These are phyloP conservation scores for Lumbricus terrestris DNA, from an alignment of 2,888 invertebrate genomes.

Conservation along the genomic window DNA sequence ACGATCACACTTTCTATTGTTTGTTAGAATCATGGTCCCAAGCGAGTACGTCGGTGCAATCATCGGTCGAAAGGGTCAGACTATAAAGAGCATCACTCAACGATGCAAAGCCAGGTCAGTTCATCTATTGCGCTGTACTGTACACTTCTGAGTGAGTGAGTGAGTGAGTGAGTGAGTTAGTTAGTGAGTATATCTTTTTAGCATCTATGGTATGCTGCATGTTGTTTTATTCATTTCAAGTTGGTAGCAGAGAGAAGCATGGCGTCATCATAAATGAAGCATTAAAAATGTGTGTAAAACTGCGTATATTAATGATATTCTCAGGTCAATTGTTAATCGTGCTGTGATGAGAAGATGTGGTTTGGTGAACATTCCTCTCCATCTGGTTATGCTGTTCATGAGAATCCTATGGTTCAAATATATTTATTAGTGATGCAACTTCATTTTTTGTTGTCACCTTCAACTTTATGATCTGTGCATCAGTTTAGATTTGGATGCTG, in stretches of 20 bases:
- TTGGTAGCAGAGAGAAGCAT: not conserved
- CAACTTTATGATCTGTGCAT: too few relatives aligned
- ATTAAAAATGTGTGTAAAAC: too few relatives aligned
- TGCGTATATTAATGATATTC: not conserved
- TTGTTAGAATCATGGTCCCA: conserved; percentile 76
- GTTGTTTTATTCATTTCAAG: not conserved
- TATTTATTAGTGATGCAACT: not conserved
- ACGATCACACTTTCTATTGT: not conserved
- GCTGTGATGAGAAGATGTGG: not conserved
- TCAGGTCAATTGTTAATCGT: not conserved
- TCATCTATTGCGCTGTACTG: not conserved
- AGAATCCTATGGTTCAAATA: not conserved
- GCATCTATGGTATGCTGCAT: not conserved
- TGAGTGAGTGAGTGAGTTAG: not conserved
- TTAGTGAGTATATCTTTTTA: not conserved
- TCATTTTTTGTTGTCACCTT: too few relatives aligned
- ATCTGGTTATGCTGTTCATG: not conserved
- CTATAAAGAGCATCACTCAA: conserved; percentile 93
- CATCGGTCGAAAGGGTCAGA: conserved; percentile 93
- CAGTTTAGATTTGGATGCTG: not conserved
- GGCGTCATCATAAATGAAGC: not conserved
- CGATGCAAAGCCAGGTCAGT: conserved; percentile 61
- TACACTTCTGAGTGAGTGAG: not conserved
- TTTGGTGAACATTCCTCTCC: not conserved
- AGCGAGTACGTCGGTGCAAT: conserved; percentile 98